phyloP scores from a whole-genome alignment of 2,888 invertebrate genomes.

The Pteria penguin region DNA sequence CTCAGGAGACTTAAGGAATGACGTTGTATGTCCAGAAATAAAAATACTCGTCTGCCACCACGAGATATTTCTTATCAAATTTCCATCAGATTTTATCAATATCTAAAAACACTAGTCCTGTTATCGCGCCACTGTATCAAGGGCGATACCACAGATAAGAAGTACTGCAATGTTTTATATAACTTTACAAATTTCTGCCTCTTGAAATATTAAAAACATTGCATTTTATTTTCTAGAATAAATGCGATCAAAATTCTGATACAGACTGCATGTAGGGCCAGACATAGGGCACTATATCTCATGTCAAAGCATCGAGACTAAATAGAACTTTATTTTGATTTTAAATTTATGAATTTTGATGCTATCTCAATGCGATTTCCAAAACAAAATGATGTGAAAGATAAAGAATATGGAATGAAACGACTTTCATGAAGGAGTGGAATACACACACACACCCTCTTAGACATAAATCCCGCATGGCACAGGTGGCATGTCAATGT shows the following conservation, averaged over 20 bases:
- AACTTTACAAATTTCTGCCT: not conserved
- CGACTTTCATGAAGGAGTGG: not conserved
- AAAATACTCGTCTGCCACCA: not conserved
- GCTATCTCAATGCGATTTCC: not conserved
- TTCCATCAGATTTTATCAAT: constrained; percentile 9
- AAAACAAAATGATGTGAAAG: not conserved
- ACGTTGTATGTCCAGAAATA: not conserved
- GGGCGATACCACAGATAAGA: constrained; percentile 1
- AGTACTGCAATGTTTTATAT: not conserved
- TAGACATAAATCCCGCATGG: not conserved
- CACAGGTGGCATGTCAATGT: not conserved
- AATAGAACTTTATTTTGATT: not conserved
- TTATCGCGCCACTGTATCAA: constrained; percentile 1
- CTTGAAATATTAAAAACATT: not conserved
- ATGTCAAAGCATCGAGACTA: not conserved
- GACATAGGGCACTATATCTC: not conserved
- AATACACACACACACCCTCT: not conserved
- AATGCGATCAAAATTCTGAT: not conserved
- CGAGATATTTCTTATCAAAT: not conserved
- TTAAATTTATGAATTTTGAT: not conserved
- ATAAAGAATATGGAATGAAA: not conserved
- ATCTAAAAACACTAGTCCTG: not conserved
- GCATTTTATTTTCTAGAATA: not conserved
- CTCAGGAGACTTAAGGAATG: not conserved
- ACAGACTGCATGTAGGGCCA: not conserved